Conservation (phyloP, 2,797 vertebrate genomes). For the Pelochelys cantorii region DNA sequence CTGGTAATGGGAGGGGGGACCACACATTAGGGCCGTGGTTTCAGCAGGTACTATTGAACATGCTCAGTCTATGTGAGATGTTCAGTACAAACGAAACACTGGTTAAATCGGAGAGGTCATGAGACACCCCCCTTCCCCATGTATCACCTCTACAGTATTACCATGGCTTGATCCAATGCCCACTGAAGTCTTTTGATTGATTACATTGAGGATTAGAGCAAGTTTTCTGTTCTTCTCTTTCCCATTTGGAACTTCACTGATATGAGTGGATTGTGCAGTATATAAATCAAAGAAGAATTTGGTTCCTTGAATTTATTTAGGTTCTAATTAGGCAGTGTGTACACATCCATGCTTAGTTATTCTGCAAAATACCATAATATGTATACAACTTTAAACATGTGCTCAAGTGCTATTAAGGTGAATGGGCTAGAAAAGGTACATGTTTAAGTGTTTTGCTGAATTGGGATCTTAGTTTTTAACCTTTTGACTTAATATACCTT, state of each 20-base stretch:
- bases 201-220: neutral
- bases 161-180: neutral
- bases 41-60: too few relatives aligned
- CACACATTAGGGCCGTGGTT: too few relatives aligned
- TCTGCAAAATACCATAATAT: neutral
- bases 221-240: neutral
- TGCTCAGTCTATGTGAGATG: too few relatives aligned
- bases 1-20: too few relatives aligned
- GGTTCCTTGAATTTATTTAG: neutral
- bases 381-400: fast-evolving
- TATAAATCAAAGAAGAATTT: neutral
- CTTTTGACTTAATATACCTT: neutral
- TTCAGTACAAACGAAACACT: too few relatives aligned
- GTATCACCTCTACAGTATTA: neutral
- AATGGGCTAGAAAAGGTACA: neutral
- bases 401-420: neutral
- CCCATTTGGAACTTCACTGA: neutral
- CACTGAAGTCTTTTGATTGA: neutral
- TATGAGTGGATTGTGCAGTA: neutral
- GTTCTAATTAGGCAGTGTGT: neutral
- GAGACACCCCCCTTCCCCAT: too few relatives aligned
- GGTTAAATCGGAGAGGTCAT: too few relatives aligned
- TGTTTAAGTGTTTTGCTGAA: neutral
- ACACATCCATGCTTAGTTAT: neutral
- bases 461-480: neutral